Base-by-base conservation (phyloP, 2,113 vertebrate genomes). In the Oceanodroma tethys region DNA sequence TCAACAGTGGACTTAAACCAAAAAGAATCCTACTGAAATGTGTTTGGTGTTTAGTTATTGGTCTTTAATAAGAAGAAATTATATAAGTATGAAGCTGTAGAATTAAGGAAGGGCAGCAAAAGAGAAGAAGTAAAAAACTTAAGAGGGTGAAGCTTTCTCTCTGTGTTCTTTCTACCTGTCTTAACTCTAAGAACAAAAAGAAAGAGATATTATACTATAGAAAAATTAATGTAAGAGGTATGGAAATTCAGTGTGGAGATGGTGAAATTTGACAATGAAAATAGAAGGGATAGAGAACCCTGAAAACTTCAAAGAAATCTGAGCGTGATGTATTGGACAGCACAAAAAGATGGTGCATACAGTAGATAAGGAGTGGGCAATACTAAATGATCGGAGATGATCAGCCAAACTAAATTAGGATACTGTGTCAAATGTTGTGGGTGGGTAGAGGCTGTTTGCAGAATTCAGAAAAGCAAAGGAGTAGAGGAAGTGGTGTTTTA, bases 401-500 rank as follows among this genome's bases (percentile, higher is more conserved):
- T 92, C 8, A 50, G 47, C 50, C 70, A 91, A 11, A 14, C 68
- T 83, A 55, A 52, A 73, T 90, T 52, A 26, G 11, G 71, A 59
- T 19, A 16, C 56, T 23, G 27, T 79, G 86, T 88, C 50, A 73
- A 53, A 68, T 43, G 56, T 2, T 81, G 81, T 66, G 63, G 9
- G 86, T 81, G 68, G 65, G 19, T 8, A 55, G 86, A 71, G 56
- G 60, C 81, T 94, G 58, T 34, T 91, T 38, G 60, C 34, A 56
- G 62, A 23, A 36, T 25, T 56, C 50, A 47, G 4, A 62, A 84
- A 89, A 59, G 83, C 42, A 67, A n/a, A 84, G 43, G 32, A 84
- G 20, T 75, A 94, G 87, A 85, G 84, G 87, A 79, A 74, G 70
- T 71, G 76, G 38, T 79, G 50, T n/a, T 92, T 65, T 29, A 74